These are phyloP conservation scores for Dasypogon diadema DNA, from an alignment of 2,888 invertebrate species.

Conservation along the genomic window DNA sequence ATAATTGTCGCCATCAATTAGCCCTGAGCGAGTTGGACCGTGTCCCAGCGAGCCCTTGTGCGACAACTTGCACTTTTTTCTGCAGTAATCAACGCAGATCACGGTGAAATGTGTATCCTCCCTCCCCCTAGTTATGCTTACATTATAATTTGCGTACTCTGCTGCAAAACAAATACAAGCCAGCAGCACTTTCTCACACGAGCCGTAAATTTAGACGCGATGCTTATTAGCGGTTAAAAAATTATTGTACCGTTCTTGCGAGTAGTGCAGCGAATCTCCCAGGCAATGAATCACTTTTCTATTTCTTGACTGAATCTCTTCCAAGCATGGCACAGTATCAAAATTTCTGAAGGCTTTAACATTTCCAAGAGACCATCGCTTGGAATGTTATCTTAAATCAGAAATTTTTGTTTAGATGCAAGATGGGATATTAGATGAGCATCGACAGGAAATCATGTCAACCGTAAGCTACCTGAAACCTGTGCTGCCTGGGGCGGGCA, in stretches of 20 bases:
- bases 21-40: conserved; percentile 6
- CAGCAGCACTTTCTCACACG: neutral
- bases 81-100: neutral
- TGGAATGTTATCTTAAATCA: conserved; percentile 9
- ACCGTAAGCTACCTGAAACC: conserved; percentile 47
- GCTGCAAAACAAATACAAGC: conserved; percentile 22
- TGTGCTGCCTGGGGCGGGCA: neutral
- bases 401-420: conserved; percentile 34
- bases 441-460: conserved; percentile 52
- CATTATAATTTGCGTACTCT: neutral
- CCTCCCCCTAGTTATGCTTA: neutral
- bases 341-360: neutral
- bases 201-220: neutral
- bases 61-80: neutral
- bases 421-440: conserved; percentile 5
- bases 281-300: conserved; percentile 44
- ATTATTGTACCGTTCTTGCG: neutral
- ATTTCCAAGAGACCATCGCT: neutral
- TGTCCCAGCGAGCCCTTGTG: conserved; percentile 13
- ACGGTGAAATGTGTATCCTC: neutral
- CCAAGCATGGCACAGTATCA: conserved; percentile 10
- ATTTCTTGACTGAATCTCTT: conserved; percentile 23
- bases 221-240: conserved; percentile 22
- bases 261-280: conserved; percentile 21
- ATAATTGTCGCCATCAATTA: conserved; percentile 39